A percentile compares a stretch with the other conserved stretches of the same genome.
Conservation (phyloP, 1,140 invertebrate species). For the Bilobella aurantiaca region DNA sequence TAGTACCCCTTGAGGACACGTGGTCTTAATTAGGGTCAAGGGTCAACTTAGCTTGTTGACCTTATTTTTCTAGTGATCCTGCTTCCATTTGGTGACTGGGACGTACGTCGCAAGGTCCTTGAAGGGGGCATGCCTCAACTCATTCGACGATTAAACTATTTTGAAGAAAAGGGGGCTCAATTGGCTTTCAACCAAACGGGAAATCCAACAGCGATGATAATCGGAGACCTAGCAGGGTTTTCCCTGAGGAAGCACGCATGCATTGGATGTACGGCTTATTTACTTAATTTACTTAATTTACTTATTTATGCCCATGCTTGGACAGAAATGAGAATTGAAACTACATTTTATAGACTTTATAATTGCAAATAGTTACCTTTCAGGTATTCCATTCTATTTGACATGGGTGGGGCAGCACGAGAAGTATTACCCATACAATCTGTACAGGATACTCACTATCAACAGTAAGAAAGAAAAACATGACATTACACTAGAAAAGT, state of each 20-base stretch:
- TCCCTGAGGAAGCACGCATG: not conserved
- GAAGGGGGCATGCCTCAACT: not conserved
- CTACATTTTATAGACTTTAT: too few species aligned
- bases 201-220: not conserved
- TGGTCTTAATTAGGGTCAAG: too few species aligned
- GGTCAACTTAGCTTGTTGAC: too few species aligned
- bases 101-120: not conserved
- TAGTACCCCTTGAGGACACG: too few species aligned
- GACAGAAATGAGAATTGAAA: too few species aligned
- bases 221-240: not conserved
- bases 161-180: not conserved
- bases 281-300: not conserved
- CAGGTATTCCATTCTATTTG: not conserved
- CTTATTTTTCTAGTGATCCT: not conserved
- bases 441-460: not conserved
- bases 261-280: not conserved
- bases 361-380: too few species aligned
- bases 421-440: not conserved
- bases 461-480: not conserved
- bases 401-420: not conserved
- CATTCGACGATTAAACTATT: not conserved
- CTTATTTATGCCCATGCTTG: too few species aligned
- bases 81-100: not conserved
- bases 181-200: not conserved
- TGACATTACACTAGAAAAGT: too few species aligned